Percentiles rank a stretch among this genome's conserved stretches.
phyloP scores from a whole-genome alignment of 2,797 vertebrate species.

The Schizopygopsis malacanthus region DNA sequence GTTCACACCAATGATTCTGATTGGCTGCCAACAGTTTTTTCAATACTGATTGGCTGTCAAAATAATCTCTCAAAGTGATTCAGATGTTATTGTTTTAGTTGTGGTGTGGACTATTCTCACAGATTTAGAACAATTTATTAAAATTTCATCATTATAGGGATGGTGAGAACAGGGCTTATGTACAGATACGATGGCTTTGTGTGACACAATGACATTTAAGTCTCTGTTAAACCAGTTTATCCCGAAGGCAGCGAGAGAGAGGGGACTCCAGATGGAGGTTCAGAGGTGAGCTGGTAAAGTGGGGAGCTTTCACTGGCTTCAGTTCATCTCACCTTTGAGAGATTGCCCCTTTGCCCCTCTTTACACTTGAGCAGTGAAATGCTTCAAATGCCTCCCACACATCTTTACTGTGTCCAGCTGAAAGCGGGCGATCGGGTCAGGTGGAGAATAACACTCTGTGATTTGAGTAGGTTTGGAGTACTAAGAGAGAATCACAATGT shows the following conservation, averaged over 20 bases:
- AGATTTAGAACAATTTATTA: not conserved
- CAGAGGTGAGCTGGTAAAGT: conserved; percentile 49
- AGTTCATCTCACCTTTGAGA: conserved; percentile 51
- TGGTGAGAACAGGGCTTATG: not conserved
- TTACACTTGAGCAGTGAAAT: conserved; percentile 45
- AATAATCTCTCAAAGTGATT: not conserved
- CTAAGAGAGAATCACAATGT: conserved; percentile 2
- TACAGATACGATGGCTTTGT: not conserved
- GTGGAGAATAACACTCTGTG: conserved; percentile 49
- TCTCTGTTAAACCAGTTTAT: conserved; percentile 16
- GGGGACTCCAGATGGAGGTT: conserved; percentile 24
- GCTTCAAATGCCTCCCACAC: conserved; percentile 46
- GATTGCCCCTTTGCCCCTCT: conserved; percentile 32
- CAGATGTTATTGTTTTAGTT: not conserved
- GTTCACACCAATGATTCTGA: no score
- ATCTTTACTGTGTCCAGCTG: conserved; percentile 34
- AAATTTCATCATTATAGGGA: not conserved
- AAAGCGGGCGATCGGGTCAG: conserved; percentile 16
- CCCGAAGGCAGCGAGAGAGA: not conserved
- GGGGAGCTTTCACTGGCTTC: conserved; percentile 40
- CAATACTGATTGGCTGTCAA: not conserved
- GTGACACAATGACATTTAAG: not conserved
- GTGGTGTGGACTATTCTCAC: not conserved
- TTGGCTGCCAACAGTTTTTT: not conserved
- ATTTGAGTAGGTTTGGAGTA: conserved; percentile 39